Base-by-base conservation (phyloP, 2,888 invertebrate genomes). In the Heliconius ismenius region DNA sequence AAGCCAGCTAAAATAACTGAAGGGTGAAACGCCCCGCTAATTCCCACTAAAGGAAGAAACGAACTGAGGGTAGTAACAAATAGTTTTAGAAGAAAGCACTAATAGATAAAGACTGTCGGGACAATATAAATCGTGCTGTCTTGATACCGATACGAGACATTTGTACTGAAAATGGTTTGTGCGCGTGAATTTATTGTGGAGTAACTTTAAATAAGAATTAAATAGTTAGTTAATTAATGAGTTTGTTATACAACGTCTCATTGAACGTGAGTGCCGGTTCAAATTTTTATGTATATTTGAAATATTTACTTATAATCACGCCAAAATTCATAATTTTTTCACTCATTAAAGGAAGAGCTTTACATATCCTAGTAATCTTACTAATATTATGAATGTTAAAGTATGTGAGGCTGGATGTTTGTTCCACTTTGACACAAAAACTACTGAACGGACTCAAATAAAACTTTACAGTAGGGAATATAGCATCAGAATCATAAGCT, bases 51-150 rank as follows among this genome's bases (percentile, higher is more conserved):
- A 83, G 84, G 83, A 85, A 84, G 79, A 72, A 85, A 84, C 79
- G 72, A 78, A 73, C 81, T 70, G 80, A 79, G 83, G 82, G 82
- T 79, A 86, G 87, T 88, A 90, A 89, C 87, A 89, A 89, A 90
- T 88, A 88, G 88, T 89, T 88, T 86, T 81, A 78, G 82, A 67
- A 83, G 82, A 84, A 83, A 81, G 81, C 82, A 82, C 86, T 86
- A 86, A 88, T 86, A 88, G 86, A 87, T 89, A 88, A 86, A 84
- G 85, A 85, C 84, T 83, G 78, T 82, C 80, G 68, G 81, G 78
- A 82, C 78, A 74, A 81, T 80, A 82, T 82, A 82, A 81, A 81
- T 82, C 76, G 80, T 63, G 70, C 73, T 74, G 79, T 80, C 82
- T 76, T 72, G 69, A 64, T 58, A 75, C 75, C 74, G 75, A 78